Base-by-base conservation (phyloP, 2,888 invertebrate genomes). In the Eilema caniola region DNA sequence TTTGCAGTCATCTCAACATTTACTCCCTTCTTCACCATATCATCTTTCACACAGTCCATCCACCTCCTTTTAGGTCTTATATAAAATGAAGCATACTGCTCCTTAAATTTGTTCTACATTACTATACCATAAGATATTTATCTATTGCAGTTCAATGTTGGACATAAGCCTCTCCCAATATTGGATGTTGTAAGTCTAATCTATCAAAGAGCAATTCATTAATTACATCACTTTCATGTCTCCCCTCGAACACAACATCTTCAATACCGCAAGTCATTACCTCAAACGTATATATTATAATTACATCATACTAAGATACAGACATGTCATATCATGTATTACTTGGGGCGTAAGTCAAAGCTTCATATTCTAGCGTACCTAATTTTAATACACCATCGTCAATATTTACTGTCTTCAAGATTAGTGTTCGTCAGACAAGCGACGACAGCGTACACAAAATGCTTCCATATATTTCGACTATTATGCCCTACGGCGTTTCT, bases 401-500 rank as follows among this genome's bases (percentile, higher is more conserved):
- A 80, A 80, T 77, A 77, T 80, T 80, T 80, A 64, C 57, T 56
- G 53, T 63, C 66, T 37, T 23, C 76, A 41, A 80, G 80, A 75
- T 82, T 77, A 70, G 67, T 71, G 65, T 66, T 72, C 69, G 65
- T 62, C 60, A 64, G 70, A 62, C 14, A 67, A 70, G 74, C 74
- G 37, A 66, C 65, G 67, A 41, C 4, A 41, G 23, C 62, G 72
- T 69, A 71, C 77, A 79, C 71, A 76, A 80, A 77, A 74, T 75
- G 59, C 62, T n/a, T n/a, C 77, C 79, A 74, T 85, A 70, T 81
- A 82, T 81, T 81, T 75, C 78, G 75, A 23, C 56, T 12, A 69
- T 59, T 74, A 41, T 57, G 64, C 70, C 77, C 79, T 65, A 68
- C 63, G 71, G 82, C 78, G 63, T 75, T 72, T 73, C 61, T 75